These are phyloP conservation scores for Onychorhynchus coronatus DNA, from an alignment of 2,113 vertebrate species.

Conservation along the genomic window DNA sequence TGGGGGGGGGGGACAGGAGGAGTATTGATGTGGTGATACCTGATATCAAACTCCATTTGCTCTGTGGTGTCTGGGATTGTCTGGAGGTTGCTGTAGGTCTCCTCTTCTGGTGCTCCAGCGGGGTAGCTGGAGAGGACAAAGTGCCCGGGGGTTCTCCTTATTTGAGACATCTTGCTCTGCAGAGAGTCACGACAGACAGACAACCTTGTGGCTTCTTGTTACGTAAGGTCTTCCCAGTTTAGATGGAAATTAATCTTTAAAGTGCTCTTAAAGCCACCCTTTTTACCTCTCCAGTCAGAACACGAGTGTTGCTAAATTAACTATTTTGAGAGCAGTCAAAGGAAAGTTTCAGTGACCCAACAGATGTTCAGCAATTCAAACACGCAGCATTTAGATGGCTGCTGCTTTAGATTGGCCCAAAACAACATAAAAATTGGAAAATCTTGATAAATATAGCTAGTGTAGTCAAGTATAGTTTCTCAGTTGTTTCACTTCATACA, in stretches of 20 bases:
- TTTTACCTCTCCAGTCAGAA: not conserved
- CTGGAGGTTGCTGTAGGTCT: not conserved
- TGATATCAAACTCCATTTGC: slow-evolving; percentile 60
- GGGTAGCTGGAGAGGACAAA: slow-evolving; percentile 35
- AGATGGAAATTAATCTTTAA: not conserved
- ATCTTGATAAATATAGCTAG: not conserved
- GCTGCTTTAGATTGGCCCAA: not conserved
- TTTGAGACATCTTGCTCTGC: slow-evolving; percentile 67
- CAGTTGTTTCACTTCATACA: not conserved
- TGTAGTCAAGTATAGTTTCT: not conserved
- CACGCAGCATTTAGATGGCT: not conserved
- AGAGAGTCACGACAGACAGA: not conserved
- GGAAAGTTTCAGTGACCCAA: slow-evolving; percentile 40
- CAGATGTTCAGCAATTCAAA: slow-evolving; percentile 16
- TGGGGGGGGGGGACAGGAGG: not conserved
- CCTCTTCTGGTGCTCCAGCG: slow-evolving; percentile 12
- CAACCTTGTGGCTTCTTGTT: not conserved
- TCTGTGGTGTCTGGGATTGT: slow-evolving; percentile 25
- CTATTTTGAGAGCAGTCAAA: slow-evolving; percentile 6
- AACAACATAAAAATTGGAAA: slow-evolving; percentile 35
- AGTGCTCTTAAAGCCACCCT: not conserved
- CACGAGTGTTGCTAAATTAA: rapidly evolving
- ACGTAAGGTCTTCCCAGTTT: not conserved
- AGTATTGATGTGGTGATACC: slow-evolving; percentile 35
- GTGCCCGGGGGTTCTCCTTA: not conserved